Evolutionary conservation across 1,140 invertebrate species (phyloP).

Genomic region (Geopemphigus sp.): DNA sequence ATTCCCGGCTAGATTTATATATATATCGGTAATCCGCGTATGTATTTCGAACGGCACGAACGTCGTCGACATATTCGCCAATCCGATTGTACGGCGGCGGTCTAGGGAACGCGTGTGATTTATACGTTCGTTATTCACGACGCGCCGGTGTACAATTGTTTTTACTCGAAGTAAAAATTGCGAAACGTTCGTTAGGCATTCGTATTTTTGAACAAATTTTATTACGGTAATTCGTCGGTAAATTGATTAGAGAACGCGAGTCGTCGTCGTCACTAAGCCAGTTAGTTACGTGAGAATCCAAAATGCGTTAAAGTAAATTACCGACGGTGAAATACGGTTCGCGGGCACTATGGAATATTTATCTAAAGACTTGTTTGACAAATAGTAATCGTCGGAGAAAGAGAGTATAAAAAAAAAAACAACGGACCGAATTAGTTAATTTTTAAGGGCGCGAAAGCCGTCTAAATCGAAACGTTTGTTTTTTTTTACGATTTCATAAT

Average conservation of each 20-base stretch:
- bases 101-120: too few relatives aligned
- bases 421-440: not conserved
- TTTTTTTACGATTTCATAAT: not conserved
- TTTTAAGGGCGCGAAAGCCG: not conserved
- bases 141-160: too few relatives aligned
- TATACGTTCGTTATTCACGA: too few relatives aligned
- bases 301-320: not conserved
- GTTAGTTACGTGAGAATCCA: not conserved
- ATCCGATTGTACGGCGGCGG: too few relatives aligned
- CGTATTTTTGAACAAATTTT: too few relatives aligned
- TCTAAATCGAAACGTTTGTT: too few relatives aligned
- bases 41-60: too few relatives aligned
- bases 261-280: not conserved
- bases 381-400: constrained; percentile 2
- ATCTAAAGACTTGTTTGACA: not conserved
- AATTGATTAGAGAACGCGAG: not conserved
- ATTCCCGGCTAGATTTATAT: too few relatives aligned
- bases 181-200: too few relatives aligned
- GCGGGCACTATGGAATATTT: not conserved
- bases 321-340: not conserved
- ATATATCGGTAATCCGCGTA: too few relatives aligned
- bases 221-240: not conserved
- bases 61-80: too few relatives aligned
- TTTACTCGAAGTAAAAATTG: too few relatives aligned
- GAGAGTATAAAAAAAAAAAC: not conserved